A percentile compares a stretch with the other conserved stretches of the same genome.
Evolutionary conservation across 2,113 vertebrate species (phyloP).

Genomic region (Strigops habroptila): DNA sequence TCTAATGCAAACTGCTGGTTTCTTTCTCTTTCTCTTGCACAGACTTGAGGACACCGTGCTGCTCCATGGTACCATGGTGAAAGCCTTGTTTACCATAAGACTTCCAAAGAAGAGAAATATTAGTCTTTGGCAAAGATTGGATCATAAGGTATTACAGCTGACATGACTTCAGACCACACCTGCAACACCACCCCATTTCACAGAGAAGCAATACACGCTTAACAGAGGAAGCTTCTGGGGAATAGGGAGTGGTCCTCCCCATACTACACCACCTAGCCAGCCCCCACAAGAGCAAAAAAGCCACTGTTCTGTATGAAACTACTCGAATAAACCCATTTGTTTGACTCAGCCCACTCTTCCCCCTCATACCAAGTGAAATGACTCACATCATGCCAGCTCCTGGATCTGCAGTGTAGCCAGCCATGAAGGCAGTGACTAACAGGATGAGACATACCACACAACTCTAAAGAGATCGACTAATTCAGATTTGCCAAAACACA

Average conservation of each 20-base stretch:
- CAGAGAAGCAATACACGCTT: not conserved
- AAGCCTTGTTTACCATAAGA: not conserved
- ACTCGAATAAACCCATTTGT: not conserved
- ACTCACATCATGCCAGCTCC: not conserved
- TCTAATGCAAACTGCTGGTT: not conserved
- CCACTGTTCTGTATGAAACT: not conserved
- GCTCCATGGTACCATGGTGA: not conserved
- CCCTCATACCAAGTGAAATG: not conserved
- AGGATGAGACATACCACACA: not conserved
- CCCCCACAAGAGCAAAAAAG: not conserved
- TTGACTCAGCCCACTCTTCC: not conserved
- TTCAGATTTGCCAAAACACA: not conserved
- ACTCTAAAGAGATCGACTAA: not conserved
- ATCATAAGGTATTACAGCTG: not conserved
- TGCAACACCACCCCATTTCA: not conserved
- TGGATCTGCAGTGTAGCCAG: not conserved
- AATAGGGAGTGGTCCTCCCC: not conserved
- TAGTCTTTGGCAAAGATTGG: not conserved
- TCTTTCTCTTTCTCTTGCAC: not conserved
- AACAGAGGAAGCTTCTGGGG: not conserved
- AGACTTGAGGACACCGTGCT: fast-evolving
- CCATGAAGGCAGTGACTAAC: not conserved
- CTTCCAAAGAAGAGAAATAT: not conserved
- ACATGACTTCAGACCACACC: not conserved
- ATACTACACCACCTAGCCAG: not conserved